These are phyloP conservation scores for Odontamblyopus rebecca DNA, from an alignment of 2,797 vertebrate species.

Conservation along the genomic window DNA sequence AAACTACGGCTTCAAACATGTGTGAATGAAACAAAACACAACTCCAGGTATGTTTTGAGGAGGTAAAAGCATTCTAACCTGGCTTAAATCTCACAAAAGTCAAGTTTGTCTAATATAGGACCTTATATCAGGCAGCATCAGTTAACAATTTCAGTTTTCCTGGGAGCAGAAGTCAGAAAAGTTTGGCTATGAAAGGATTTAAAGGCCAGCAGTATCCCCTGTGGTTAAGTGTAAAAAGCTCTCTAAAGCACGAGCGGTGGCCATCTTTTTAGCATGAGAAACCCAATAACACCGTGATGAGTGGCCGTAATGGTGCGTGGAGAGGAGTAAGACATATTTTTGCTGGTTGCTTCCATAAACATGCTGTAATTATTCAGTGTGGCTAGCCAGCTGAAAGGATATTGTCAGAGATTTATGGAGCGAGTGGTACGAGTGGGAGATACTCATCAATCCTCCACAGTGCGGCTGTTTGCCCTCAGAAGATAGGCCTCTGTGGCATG, in stretches of 20 bases:
- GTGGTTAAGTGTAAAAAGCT: slow-evolving; percentile 16
- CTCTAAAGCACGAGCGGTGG: slow-evolving; percentile 13
- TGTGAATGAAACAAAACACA: too few species aligned
- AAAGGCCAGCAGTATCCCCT: slow-evolving; percentile 19
- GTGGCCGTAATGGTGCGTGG: slow-evolving; percentile 45
- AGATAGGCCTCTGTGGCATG: slow-evolving; percentile 58
- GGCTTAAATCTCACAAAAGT: too few species aligned
- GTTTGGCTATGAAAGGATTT: slow-evolving; percentile 32
- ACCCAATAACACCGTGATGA: slow-evolving; percentile 47
- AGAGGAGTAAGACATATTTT: slow-evolving; percentile 66
- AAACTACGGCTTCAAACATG: too few species aligned
- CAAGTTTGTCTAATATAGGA: too few species aligned
- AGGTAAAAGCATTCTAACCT: too few species aligned
- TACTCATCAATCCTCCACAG: slow-evolving; percentile 67
- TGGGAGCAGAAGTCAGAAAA: slow-evolving; percentile 39
- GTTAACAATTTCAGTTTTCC: not conserved
- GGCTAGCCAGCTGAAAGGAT: slow-evolving; percentile 56
- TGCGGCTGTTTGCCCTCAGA: slow-evolving; percentile 48
- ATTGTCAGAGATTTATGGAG: slow-evolving; percentile 76
- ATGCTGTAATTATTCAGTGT: slow-evolving; percentile 72
- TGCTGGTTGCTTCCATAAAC: slow-evolving; percentile 70
- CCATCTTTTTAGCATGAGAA: slow-evolving; percentile 30
- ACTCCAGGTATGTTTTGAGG: too few species aligned
- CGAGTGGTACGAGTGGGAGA: slow-evolving; percentile 63
- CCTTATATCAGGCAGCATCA: not conserved